Percentiles rank a stretch among this genome's conserved stretches.
Evolutionary conservation across 2,113 vertebrate genomes (phyloP).

Genomic region (Rhinopomastus cyanomelas): DNA sequence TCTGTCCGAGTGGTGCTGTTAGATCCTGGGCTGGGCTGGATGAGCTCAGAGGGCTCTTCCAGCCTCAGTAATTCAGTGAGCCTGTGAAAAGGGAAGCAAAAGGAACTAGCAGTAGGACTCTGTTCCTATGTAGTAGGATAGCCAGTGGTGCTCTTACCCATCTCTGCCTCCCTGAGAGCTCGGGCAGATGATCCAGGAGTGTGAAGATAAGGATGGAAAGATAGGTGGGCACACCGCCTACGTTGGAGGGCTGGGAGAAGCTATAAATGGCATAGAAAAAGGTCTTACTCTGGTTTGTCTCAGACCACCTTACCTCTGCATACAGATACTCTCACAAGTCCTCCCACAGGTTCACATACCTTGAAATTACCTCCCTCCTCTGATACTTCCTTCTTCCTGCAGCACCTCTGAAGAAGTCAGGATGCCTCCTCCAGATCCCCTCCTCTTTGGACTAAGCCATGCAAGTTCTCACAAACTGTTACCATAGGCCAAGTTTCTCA

Average conservation of each 20-base stretch:
- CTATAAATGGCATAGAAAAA: neutral
- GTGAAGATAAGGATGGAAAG: neutral
- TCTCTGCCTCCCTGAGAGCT: fast-evolving
- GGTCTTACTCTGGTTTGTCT: neutral
- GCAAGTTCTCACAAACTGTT: neutral
- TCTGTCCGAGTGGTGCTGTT: too few species aligned
- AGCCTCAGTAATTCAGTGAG: too few species aligned
- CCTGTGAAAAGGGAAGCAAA: neutral
- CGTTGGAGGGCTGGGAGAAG: neutral
- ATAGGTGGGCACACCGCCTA: neutral
- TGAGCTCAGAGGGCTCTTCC: too few species aligned
- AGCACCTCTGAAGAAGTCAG: neutral
- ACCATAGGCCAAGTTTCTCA: neutral
- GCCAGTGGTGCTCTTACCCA: neutral
- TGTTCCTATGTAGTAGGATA: neutral
- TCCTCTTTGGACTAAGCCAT: neutral
- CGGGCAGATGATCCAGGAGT: neutral
- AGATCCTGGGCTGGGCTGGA: too few species aligned
- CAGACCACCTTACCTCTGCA: neutral
- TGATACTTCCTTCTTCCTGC: neutral
- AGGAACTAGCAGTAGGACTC: neutral
- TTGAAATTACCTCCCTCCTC: neutral
- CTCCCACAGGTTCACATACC: neutral
- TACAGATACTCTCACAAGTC: neutral
- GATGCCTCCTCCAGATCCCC: neutral